phyloP scores from a whole-genome alignment of 2,888 invertebrate genomes.

The Watsonalla binaria region DNA sequence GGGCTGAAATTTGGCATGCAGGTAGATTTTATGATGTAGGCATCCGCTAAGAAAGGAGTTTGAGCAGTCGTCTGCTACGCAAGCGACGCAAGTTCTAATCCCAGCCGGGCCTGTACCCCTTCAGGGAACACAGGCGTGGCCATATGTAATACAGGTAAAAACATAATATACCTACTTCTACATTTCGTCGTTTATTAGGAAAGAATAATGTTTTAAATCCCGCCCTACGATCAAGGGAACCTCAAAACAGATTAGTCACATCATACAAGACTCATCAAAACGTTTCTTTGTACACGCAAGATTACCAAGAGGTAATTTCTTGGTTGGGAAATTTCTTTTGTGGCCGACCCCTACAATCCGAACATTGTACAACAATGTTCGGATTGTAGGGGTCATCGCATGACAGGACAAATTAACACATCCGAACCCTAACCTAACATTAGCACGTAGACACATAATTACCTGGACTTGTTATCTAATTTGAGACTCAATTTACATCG shows the following conservation, averaged over 20 bases:
- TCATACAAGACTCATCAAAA: conserved; percentile 7
- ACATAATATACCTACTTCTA: too few relatives aligned
- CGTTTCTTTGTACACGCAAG: conserved; percentile 26
- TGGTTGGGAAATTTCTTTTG: conserved; percentile 32
- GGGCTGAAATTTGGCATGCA: too few relatives aligned
- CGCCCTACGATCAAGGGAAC: not conserved
- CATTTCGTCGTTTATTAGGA: too few relatives aligned
- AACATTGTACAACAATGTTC: conserved; percentile 46
- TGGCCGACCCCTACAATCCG: conserved; percentile 33
- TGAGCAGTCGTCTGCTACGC: too few relatives aligned
- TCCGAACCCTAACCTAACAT: conserved; percentile 38
- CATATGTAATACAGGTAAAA: too few relatives aligned
- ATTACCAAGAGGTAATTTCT: conserved; percentile 30
- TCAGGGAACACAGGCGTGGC: too few relatives aligned
- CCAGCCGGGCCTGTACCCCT: too few relatives aligned
- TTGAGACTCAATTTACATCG: conserved; percentile 2
- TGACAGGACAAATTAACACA: conserved; percentile 74
- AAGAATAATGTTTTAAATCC: not conserved
- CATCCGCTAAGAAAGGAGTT: too few relatives aligned
- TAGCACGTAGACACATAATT: conserved; percentile 31
- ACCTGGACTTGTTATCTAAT: conserved; percentile 30
- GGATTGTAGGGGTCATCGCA: too few relatives aligned
- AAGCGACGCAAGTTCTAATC: too few relatives aligned
- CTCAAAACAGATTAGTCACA: not conserved
- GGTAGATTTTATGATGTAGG: too few relatives aligned